Evolutionary conservation across 2,888 invertebrate species (phyloP).

Genomic region (Ommatoiulus sabulosus): DNA sequence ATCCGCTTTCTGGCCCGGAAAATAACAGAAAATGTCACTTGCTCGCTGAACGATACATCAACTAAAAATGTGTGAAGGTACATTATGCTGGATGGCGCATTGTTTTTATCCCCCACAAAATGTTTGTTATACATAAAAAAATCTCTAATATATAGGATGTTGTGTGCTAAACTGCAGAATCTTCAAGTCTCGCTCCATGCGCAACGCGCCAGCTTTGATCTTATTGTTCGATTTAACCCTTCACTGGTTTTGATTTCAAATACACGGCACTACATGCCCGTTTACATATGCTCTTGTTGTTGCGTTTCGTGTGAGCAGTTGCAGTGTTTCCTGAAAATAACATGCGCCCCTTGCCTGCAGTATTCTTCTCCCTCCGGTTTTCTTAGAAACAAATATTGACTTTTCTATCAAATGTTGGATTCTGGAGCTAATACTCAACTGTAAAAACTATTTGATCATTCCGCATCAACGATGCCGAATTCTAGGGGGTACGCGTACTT

Average conservation of each 20-base stretch:
- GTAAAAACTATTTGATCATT: slow-evolving; percentile 9
- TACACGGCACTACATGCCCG: not conserved
- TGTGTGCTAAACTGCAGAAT: no score
- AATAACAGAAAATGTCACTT: no score
- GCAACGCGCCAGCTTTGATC: not conserved
- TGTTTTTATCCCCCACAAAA: no score
- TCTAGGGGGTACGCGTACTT: not conserved
- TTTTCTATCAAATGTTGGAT: slow-evolving; percentile 12
- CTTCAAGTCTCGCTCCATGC: not conserved
- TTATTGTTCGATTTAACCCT: not conserved
- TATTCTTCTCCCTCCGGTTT: not conserved
- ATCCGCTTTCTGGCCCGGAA: no score
- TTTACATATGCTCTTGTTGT: not conserved
- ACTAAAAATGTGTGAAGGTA: no score
- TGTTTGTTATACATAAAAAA: no score
- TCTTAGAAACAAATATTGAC: not conserved
- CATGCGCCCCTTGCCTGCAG: not conserved
- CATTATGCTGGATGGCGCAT: no score
- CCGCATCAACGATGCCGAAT: not conserved
- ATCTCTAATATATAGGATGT: no score
- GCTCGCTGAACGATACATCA: no score
- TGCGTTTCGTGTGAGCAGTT: not conserved
- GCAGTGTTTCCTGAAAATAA: not conserved
- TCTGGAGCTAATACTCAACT: not conserved
- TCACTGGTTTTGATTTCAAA: not conserved